These are phyloP conservation scores for Caenorhabditis sp. DNA, from an alignment of 2,888 invertebrate species.

Conservation along the genomic window DNA sequence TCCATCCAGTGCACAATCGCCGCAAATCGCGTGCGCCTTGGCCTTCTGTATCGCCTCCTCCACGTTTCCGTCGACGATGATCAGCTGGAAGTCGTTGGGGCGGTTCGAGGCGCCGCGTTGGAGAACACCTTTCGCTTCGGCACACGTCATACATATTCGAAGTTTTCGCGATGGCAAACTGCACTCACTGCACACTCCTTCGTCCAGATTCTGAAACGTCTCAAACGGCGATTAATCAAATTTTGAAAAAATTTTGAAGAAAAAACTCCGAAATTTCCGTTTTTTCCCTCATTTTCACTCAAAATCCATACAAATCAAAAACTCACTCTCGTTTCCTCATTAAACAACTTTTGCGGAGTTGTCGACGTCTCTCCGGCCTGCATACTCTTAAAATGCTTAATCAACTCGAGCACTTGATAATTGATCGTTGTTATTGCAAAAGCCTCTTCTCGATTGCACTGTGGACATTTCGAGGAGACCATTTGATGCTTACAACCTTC, in stretches of 20 bases:
- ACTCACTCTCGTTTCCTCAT: not conserved
- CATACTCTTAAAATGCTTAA: slow-evolving; percentile 46
- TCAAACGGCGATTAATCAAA: not conserved
- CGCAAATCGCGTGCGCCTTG: slow-evolving; percentile 47
- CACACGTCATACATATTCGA: slow-evolving; percentile 41
- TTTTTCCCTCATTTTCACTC: not conserved
- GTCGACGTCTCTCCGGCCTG: slow-evolving; percentile 19
- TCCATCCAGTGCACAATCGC: slow-evolving; percentile 57
- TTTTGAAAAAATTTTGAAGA: not conserved
- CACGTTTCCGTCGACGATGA: not conserved
- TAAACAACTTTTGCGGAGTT: not conserved
- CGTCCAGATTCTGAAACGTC: slow-evolving; percentile 32
- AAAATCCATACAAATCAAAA: not conserved
- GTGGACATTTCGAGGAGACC: slow-evolving; percentile 59
- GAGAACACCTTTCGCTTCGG: slow-evolving; percentile 2
- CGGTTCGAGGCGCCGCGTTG: not conserved
- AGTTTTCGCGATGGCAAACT: slow-evolving; percentile 31
- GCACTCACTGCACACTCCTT: slow-evolving; percentile 40
- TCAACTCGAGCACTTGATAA: slow-evolving; percentile 56
- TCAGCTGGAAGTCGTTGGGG: slow-evolving; percentile 15
- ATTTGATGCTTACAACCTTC: slow-evolving; percentile 54
- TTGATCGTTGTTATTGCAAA: slow-evolving; percentile 60
- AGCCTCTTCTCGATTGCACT: slow-evolving; percentile 62
- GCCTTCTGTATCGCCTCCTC: slow-evolving; percentile 26
- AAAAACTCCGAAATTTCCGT: not conserved